Base-by-base conservation (phyloP, 2,888 invertebrate species). In the Anagyrus pseudococci region DNA sequence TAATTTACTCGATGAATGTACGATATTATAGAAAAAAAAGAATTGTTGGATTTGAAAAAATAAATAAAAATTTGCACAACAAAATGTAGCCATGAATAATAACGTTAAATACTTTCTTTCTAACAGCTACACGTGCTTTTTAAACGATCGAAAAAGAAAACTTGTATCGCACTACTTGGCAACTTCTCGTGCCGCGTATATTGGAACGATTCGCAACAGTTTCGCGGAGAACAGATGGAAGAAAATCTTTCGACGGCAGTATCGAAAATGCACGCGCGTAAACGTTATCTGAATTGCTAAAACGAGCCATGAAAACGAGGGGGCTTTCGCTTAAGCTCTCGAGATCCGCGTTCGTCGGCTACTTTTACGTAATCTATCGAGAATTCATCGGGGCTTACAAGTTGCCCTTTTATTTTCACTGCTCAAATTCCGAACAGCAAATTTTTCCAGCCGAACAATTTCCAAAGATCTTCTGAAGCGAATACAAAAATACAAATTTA, bases 281-380 rank as follows among this genome's bases (percentile, higher is more conserved):
- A 19, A 13, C 10, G 48, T 25, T 1, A 44, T 55, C 33, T 44
- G 33, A 55, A 47, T 43, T 25, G 41, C 47, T 26, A 57, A 57
- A 48, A 43, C 19, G 15, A 22, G 19, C 10, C 20, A 44, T 13
- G 29, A 19, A 54, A 10, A n/a, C n/a, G n/a, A n/a, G n/a, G n/a
- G n/a, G 25, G 43, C 23, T 26, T 29, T 13, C 26, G 43, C 43
- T 54, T 50, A 43, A 54, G 26, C 26, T 20, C 20, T 20, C 15
- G 26, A 26, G 43, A 13, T 43, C 19, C 41, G 10, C 22, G 54
- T 43, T 15, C 15, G 17, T 19, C 20, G 7, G 43, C 20, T 10
- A 29, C 6, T 29, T 29, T 29, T 10, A n/a, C 20, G 37, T 37
- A 43, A 43, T 54, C 54, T 26, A 26, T 25, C 29, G 54, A 26